Conservation (phyloP, 1,140 invertebrate species). For the Apis dorsata region DNA sequence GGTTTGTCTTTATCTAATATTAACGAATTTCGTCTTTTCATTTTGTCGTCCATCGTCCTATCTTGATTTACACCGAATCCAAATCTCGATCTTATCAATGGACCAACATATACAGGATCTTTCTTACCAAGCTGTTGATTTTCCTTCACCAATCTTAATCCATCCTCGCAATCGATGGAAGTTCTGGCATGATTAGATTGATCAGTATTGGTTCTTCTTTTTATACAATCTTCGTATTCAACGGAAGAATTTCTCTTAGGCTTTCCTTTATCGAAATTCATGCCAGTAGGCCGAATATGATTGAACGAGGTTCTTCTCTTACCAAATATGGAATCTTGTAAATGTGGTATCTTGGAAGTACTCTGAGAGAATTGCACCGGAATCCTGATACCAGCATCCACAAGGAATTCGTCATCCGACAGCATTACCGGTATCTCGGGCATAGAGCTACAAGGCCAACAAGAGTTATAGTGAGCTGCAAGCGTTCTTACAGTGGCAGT, state of each 20-base stretch:
- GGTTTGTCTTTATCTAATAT: slow-evolving; percentile 67
- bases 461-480: slow-evolving; percentile 72
- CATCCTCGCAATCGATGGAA: slow-evolving; percentile 72
- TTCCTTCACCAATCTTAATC: slow-evolving; percentile 52
- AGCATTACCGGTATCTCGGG: slow-evolving; percentile 74
- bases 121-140: slow-evolving; percentile 49
- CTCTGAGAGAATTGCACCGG: slow-evolving; percentile 72
- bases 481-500: slow-evolving; percentile 32
- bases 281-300: slow-evolving; percentile 37
- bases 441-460: slow-evolving; percentile 78
- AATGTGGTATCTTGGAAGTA: slow-evolving; percentile 73
- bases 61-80: slow-evolving; percentile 50
- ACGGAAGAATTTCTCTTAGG: slow-evolving; percentile 69
- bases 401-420: slow-evolving; percentile 79
- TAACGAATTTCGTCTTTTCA: slow-evolving; percentile 64
- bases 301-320: slow-evolving; percentile 63
- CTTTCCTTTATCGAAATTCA: slow-evolving; percentile 60
- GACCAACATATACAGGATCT: slow-evolving; percentile 38
- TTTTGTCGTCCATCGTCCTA: slow-evolving; percentile 59
- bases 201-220: slow-evolving; percentile 59
- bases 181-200: slow-evolving; percentile 48
- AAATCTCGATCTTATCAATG: slow-evolving; percentile 55
- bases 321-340: slow-evolving; percentile 70
- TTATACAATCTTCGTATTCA: slow-evolving; percentile 72
- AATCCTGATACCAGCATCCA: slow-evolving; percentile 80